These are phyloP conservation scores for Polydrusus tereticollis DNA, from an alignment of 2,888 invertebrate genomes.

Conservation along the genomic window DNA sequence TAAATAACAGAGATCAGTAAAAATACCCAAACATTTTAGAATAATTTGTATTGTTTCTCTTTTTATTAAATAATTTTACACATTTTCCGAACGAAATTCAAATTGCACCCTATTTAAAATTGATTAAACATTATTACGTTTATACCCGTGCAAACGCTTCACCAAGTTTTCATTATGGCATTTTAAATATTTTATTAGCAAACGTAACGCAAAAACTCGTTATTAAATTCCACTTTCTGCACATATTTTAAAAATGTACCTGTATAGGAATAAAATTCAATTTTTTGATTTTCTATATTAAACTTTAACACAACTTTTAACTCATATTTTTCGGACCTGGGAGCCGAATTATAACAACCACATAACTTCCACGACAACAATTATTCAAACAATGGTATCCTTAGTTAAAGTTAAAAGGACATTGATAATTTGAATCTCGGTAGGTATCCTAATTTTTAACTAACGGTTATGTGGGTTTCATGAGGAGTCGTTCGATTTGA, in stretches of 20 bases:
- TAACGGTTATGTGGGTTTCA: no score
- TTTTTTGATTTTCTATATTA: neutral
- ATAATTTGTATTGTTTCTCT: neutral
- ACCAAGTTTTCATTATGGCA: conserved; percentile 41
- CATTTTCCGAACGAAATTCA: conserved; percentile 1
- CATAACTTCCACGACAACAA: no score
- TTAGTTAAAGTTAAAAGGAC: no score
- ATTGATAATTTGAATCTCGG: no score
- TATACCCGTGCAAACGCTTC: conserved; percentile 37
- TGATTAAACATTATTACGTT: conserved; percentile 46
- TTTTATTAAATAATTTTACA: neutral
- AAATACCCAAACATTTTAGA: neutral
- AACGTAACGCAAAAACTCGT: conserved; percentile 28
- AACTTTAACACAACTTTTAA: no score
- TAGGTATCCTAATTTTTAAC: no score
- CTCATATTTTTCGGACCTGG: no score
- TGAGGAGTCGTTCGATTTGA: no score
- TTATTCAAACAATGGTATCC: no score
- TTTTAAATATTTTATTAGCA: conserved; percentile 45
- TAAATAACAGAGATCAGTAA: neutral
- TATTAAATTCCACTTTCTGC: conserved; percentile 1
- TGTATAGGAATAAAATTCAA: neutral
- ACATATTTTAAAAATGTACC: conserved; percentile 3
- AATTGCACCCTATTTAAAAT: conserved; percentile 36
- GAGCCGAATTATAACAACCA: no score